These are phyloP conservation scores for Acanthoscelides obtectus DNA, from an alignment of 2,888 invertebrate species.

Conservation along the genomic window DNA sequence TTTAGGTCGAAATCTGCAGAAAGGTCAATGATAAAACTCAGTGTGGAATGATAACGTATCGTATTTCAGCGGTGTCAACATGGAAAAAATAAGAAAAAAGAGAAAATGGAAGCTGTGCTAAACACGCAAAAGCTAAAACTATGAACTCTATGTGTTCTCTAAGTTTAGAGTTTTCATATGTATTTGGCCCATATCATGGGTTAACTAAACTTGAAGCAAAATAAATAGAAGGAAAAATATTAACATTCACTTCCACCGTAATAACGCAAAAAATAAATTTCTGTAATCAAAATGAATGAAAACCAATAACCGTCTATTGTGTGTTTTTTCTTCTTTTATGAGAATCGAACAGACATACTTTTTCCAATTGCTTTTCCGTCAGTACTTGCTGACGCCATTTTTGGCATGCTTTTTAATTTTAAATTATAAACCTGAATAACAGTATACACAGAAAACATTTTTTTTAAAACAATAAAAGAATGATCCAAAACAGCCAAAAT, in stretches of 20 bases:
- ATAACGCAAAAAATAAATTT: background rate
- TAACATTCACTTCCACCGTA: background rate
- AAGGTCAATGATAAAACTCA: background rate
- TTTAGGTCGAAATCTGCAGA: background rate
- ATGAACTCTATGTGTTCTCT: constrained; percentile 1
- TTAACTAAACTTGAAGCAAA: background rate
- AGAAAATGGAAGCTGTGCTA: constrained; percentile 20
- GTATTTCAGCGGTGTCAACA: constrained; percentile 3
- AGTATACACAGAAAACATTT: too few species aligned
- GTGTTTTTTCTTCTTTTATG: too few species aligned
- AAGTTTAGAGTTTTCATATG: background rate
- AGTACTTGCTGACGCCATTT: too few species aligned
- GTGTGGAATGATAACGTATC: background rate
- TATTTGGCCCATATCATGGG: background rate
- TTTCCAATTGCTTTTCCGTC: too few species aligned
- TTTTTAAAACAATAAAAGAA: too few species aligned
- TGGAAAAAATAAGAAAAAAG: constrained; percentile 9
- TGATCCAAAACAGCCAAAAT: too few species aligned
- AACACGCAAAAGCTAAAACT: constrained; percentile 13
- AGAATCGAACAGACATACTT: too few species aligned
- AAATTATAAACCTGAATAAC: too few species aligned
- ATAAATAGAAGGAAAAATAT: background rate
- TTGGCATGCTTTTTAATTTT: too few species aligned
- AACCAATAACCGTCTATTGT: background rate
- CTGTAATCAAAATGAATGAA: background rate